These are phyloP conservation scores for Pachypanchax playfairii DNA, from an alignment of 2,113 vertebrate species.

Conservation along the genomic window DNA sequence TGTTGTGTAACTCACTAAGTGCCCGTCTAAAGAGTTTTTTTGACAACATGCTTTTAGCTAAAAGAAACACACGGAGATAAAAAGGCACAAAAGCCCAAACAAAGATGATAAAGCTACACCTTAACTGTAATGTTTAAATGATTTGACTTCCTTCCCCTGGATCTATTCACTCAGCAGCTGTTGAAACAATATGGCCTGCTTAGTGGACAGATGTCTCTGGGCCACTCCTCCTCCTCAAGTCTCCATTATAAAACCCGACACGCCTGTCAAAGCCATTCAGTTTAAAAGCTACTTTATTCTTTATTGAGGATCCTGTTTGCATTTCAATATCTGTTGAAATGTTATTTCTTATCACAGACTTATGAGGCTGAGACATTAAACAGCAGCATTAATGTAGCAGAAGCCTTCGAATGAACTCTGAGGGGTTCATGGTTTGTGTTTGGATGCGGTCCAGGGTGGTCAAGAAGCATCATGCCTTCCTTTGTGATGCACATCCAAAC, in stretches of 20 bases:
- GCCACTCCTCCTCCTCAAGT: constrained; percentile 66
- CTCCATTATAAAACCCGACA: constrained; percentile 52
- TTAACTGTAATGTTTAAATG: constrained; percentile 55
- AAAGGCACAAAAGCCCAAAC: constrained; percentile 27
- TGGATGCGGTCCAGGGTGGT: constrained; percentile 26
- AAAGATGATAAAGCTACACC: constrained; percentile 45
- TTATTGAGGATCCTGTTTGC: constrained; percentile 19
- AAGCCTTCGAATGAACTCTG: background rate
- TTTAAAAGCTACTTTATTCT: constrained; percentile 29
- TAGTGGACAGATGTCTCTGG: constrained; percentile 69
- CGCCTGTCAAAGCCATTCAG: constrained; percentile 55
- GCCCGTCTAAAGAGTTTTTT: constrained; percentile 10
- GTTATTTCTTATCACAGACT: background rate
- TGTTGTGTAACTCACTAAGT: background rate
- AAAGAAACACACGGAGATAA: constrained; percentile 44
- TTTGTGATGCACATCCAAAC: constrained; percentile 70
- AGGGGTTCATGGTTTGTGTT: background rate
- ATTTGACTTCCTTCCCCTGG: constrained; percentile 44
- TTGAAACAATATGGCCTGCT: constrained; percentile 65
- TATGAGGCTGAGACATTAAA: background rate
- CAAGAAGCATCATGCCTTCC: constrained; percentile 41
- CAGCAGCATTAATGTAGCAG: background rate
- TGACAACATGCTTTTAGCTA: constrained; percentile 43
- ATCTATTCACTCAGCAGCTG: constrained; percentile 70
- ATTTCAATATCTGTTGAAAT: constrained; percentile 37